Evolutionary conservation across 2,797 vertebrate species (phyloP), one percentile per base, ranked within the genome.

Genomic region (Buphagus erythrorhynchus): DNA sequence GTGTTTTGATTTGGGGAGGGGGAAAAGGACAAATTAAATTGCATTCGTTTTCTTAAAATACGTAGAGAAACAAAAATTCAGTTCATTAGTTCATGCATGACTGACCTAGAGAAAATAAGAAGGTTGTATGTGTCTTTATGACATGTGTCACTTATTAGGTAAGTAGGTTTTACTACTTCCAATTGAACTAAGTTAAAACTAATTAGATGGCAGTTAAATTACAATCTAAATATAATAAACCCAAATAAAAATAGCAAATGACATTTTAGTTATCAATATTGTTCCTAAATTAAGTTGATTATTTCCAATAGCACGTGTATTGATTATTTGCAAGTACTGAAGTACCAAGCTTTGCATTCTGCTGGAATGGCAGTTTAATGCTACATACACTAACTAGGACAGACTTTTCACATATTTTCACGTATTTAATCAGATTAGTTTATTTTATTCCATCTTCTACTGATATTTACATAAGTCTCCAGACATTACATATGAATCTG

Each of bases 161-260:
- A 97, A 94, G 96, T 95, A 97, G 97, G 96, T 98, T 98, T 98
- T 98, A 98, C 98, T 98, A 98, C 95, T 97, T 97, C 91, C 92
- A 97, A 97, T 93, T 89, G 97, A 98, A 96, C 97, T 94, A 97
- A 97, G 92, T 98, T 98, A 98, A 90, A 99, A 99, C 98, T 98
- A 99, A 99, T 99, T 99, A 99, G 98, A 98, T 97, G 96, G 97
- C 90, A 98, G 98, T 98, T 99, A 99, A 98, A 98, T 98, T 98
- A 98, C 98, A 99, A 98, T 97, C 98, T 98, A 99, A 99, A 99
- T 98, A 98, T 96, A 98, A 98, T 97, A 97, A 98, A 98, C 98
- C 95, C 97, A 98, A 98, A 98, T 98, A 98, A 99, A 99, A 99
- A 98, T 96, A 98, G 97, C 97, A 98, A 98, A 98, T 98, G 98